Evolutionary conservation across 2,888 invertebrate species (phyloP).

Genomic region (Pristionchus japonicus): DNA sequence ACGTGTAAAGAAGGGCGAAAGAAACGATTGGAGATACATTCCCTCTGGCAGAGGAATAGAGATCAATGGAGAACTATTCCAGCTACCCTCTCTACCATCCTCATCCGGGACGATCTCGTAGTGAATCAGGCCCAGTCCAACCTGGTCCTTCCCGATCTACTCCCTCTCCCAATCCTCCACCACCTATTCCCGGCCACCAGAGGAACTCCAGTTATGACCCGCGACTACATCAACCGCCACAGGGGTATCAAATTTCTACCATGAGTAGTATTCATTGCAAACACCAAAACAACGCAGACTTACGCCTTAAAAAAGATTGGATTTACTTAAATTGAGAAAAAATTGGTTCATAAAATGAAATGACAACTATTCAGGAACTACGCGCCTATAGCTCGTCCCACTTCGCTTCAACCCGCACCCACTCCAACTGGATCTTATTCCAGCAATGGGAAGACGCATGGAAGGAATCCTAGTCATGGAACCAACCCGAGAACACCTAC

Average conservation of each 20-base stretch:
- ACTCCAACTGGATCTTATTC: constrained; percentile 7
- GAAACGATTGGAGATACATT: not conserved
- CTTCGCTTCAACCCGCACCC: not conserved
- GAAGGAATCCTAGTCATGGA: constrained; percentile 16
- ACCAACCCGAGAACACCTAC: constrained; percentile 29
- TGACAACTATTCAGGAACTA: not conserved
- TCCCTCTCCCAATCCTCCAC: not conserved
- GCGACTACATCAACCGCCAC: not conserved
- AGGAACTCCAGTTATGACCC: constrained; percentile 24
- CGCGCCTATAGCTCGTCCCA: not conserved
- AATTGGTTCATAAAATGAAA: not conserved
- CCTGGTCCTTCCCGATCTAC: constrained; percentile 21
- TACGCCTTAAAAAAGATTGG: no score
- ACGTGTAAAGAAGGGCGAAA: constrained; percentile 4
- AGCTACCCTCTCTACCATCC: constrained; percentile 12
- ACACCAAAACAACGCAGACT: no score
- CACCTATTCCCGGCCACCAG: constrained; percentile 11
- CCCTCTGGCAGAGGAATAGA: not conserved
- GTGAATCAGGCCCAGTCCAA: not conserved
- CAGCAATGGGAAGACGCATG: not conserved
- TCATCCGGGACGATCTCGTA: not conserved
- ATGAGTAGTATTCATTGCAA: no score
- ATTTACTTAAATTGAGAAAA: not conserved
- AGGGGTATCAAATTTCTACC: not conserved
- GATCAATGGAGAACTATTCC: not conserved